Conservation (phyloP, 30 jellyfish, hydroid and myxozoan genomes). For the Aurelia aurita region DNA sequence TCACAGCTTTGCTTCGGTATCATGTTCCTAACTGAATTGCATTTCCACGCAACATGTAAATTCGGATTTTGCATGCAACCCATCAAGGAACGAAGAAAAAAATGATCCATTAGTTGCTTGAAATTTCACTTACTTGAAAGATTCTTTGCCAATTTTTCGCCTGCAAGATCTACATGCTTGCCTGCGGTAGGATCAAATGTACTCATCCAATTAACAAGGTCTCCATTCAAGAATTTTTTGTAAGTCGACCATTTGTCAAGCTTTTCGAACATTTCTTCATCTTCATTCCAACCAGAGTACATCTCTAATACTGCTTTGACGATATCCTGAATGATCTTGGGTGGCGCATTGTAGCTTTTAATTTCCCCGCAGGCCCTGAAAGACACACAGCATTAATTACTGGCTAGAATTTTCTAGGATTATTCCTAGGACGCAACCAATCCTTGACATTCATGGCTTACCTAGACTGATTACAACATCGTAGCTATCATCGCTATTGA, state of each 20-base stretch:
- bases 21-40: too few species aligned
- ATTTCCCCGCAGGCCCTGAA: slow-evolving; percentile 90
- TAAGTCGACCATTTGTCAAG: slow-evolving; percentile 87
- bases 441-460: too few species aligned
- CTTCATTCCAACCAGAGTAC: slow-evolving; percentile 73
- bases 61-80: too few species aligned
- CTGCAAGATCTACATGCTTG: slow-evolving; percentile 54
- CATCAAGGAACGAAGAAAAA: too few species aligned
- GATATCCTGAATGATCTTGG: slow-evolving; percentile 89
- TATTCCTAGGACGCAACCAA: too few species aligned
- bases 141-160: slow-evolving; percentile 70
- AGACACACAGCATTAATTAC: not conserved
- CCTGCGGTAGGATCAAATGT: slow-evolving; percentile 91
- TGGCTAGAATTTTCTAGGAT: too few species aligned
- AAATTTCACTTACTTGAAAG: slow-evolving; percentile 59
- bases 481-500: too few species aligned
- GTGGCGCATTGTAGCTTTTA: slow-evolving; percentile 91
- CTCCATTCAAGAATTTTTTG: slow-evolving; percentile 75
- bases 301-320: slow-evolving; percentile 86
- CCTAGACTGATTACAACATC: too few species aligned
- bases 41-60: too few species aligned
- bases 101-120: too few species aligned
- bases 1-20: too few species aligned
- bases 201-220: slow-evolving; percentile 87
- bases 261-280: slow-evolving; percentile 60